phyloP scores from a whole-genome alignment of 2,888 invertebrate species.

The Ophion ellenae region DNA sequence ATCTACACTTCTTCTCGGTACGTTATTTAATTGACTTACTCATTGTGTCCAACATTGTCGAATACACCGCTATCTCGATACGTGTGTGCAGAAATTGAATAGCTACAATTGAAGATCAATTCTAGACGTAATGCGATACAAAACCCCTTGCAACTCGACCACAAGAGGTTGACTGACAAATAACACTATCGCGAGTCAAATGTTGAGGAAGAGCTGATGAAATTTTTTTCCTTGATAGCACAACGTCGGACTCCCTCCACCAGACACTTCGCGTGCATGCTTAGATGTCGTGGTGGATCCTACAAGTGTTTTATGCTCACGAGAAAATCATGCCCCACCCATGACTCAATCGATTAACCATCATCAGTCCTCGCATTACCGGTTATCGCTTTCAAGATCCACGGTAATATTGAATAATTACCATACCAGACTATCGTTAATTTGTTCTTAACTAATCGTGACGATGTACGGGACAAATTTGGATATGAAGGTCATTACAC shows the following conservation, averaged over 20 bases:
- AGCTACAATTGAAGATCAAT: conserved; percentile 5
- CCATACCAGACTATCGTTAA: background rate
- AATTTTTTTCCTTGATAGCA: conserved; percentile 25
- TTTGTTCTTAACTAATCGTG: too few relatives aligned
- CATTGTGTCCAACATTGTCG: background rate
- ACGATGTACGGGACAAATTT: too few relatives aligned
- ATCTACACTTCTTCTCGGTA: too few relatives aligned
- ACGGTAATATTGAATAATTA: conserved; percentile 1
- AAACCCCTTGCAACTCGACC: conserved; percentile 16
- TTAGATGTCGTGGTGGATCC: conserved; percentile 5
- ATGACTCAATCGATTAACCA: conserved; percentile 10
- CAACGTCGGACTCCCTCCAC: conserved; percentile 17
- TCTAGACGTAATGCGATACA: background rate
- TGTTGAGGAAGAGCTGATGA: conserved; percentile 9
- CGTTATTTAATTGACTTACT: background rate
- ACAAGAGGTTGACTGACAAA: conserved; percentile 14
- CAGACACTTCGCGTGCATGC: conserved; percentile 2
- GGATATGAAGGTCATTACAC: too few relatives aligned
- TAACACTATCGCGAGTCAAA: conserved; percentile 27
- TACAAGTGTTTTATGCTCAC: conserved; percentile 6
- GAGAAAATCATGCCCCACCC: conserved; percentile 20
- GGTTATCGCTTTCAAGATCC: conserved; percentile 7
- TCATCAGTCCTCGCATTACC: conserved; percentile 1
- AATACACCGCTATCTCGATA: background rate
- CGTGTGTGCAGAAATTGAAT: background rate